phyloP scores from a whole-genome alignment of 2,797 vertebrate species.

The Myoxocephalus aenaeus region DNA sequence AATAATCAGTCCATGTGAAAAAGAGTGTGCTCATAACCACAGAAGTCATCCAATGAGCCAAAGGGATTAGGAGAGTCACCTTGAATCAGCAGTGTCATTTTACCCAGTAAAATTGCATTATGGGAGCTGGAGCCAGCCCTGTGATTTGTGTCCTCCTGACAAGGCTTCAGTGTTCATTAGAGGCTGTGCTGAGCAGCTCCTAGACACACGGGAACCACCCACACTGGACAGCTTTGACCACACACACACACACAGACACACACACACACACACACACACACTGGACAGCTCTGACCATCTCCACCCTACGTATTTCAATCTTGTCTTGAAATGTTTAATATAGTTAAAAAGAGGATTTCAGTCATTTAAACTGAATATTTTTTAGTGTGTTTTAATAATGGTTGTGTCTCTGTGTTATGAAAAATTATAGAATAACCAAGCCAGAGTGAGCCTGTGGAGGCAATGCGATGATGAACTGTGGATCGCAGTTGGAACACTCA shows the following conservation, averaged over 20 bases:
- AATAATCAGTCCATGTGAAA: constrained; percentile 46
- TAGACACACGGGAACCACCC: constrained; percentile 61
- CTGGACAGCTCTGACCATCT: constrained; percentile 38
- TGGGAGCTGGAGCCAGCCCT: constrained; percentile 72
- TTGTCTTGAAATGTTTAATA: constrained; percentile 4
- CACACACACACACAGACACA: constrained; percentile 39
- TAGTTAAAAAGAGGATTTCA: not conserved
- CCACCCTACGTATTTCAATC: not conserved
- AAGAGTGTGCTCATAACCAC: constrained; percentile 48
- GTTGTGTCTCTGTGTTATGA: not conserved
- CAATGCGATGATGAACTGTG: constrained; percentile 22
- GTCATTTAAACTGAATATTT: not conserved
- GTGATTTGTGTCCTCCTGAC: constrained; percentile 83
- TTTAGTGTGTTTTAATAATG: not conserved
- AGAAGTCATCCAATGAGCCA: constrained; percentile 68
- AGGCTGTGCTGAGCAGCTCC: constrained; percentile 70
- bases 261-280: constrained; percentile 31
- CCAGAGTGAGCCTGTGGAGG: constrained; percentile 2
- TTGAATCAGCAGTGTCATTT: constrained; percentile 79
- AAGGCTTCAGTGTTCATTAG: constrained; percentile 83
- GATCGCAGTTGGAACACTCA: constrained; percentile 45
- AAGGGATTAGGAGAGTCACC: constrained; percentile 78
- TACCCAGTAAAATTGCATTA: constrained; percentile 81
- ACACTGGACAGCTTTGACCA: constrained; percentile 45
- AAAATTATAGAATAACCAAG: not conserved